Evolutionary conservation across 2,113 vertebrate genomes (phyloP), one percentile per base, ranked within the genome.

Genomic region (Leiothrix lutea): DNA sequence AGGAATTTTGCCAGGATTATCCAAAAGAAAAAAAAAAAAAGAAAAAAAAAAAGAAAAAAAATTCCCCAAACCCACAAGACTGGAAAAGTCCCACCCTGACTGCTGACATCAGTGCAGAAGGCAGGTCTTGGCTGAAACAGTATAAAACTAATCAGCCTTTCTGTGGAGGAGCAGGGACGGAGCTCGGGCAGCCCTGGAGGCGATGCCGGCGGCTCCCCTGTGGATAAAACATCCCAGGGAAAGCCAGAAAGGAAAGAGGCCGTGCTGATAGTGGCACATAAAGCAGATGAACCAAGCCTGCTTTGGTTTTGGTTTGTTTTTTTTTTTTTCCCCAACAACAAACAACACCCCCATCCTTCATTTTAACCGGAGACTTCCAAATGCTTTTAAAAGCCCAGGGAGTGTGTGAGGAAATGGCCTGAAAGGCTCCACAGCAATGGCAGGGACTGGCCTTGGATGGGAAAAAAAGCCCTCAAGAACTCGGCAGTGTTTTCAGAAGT

Each of bases 41-140:
- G 5, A 15, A 33, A 82, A 86, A 21, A 5, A 29, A 80, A 12
- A 8, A 4, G 6, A 4, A 86, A 93, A 42, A 54, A 96, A 95
- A 58, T 73, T 81, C 89, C 87, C 67, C 84, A 92, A 97, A 92
- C 75, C 87, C 94, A 92, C 91, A 95, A 61, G 69, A 70, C 97
- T 97, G 94, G 64, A 84, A 56, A 95, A 97, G 91, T 97, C 94
- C 97, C 97, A 95, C 98, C 98, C 96, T 95, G 93, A n/a, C 8
- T 88, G 93, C 95, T 97, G 95, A 97, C 94, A 96, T 97, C 96
- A 97, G 87, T 90, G 94, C 92, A 88, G 95, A 90, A 96, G 96
- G 96, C 93, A 96, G 96, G 94, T 94, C 96, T 86, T 93, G 93
- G 71, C 69, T 90, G 85, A 33, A 71, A 14, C 4, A 3, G 33